These are phyloP conservation scores for Sisyra nigra DNA, from an alignment of 2,888 invertebrate species.

Conservation along the genomic window DNA sequence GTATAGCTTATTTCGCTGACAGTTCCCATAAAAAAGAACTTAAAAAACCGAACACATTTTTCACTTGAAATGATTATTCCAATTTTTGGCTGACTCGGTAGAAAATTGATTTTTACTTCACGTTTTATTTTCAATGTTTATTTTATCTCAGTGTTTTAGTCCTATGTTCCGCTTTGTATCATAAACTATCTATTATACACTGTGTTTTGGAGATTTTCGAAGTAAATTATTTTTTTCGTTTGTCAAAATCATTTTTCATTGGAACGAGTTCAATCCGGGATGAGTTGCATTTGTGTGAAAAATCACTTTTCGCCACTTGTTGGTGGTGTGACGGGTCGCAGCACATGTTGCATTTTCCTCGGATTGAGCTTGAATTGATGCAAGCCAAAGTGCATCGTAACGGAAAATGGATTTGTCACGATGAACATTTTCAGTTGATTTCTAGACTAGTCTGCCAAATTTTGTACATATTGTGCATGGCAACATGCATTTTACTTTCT, in stretches of 20 bases:
- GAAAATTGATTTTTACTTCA: constrained; percentile 1
- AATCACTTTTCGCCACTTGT: no score
- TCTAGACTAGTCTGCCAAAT: neutral
- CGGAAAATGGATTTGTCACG: no score
- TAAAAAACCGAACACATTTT: neutral
- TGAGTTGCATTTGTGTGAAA: no score
- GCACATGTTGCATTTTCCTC: no score
- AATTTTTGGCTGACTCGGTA: neutral
- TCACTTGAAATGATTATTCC: constrained; percentile 1
- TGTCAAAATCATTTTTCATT: no score
- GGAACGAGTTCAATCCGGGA: no score
- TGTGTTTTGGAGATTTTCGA: no score
- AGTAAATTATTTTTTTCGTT: no score
- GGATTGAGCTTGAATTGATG: no score
- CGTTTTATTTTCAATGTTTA: neutral
- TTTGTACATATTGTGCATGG: neutral
- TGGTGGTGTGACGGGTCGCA: no score
- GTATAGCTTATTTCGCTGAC: constrained; percentile 28
- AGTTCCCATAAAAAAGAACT: constrained; percentile 23
- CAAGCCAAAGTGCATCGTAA: no score
- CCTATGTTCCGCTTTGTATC: neutral
- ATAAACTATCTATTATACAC: no score
- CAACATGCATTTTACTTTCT: neutral
- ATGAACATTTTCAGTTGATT: neutral
- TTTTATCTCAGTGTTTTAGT: neutral